These are phyloP conservation scores for Alcedo atthis DNA, from an alignment of 2,797 vertebrate species.

Conservation along the genomic window DNA sequence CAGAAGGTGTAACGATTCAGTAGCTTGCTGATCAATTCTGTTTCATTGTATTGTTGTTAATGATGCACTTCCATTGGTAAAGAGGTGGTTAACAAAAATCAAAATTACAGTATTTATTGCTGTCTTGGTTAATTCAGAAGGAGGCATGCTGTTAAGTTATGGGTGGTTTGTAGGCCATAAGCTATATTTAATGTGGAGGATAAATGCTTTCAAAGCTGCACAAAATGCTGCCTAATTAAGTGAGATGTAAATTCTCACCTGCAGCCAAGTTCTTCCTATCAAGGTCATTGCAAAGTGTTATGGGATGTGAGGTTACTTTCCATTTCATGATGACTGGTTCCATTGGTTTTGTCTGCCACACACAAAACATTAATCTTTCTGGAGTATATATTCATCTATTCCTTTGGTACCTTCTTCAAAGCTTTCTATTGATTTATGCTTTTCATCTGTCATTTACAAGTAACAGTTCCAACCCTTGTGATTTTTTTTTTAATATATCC, in stretches of 20 bases:
- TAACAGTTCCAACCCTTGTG: conserved; percentile 20
- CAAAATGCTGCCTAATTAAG: not conserved
- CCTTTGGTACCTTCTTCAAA: conserved; percentile 49
- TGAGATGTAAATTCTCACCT: not conserved
- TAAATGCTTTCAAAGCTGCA: not conserved
- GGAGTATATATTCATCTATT: conserved; percentile 43
- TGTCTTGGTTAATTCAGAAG: not conserved
- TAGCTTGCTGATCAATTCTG: not conserved
- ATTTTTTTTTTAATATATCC: conserved; percentile 20
- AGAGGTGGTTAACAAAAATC: not conserved
- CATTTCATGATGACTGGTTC: not conserved
- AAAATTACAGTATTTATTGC: not conserved
- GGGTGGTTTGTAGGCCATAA: not conserved
- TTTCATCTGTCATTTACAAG: conserved; percentile 53
- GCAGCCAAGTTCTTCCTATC: not conserved
- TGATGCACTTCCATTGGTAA: not conserved
- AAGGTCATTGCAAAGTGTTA: conserved; percentile 20
- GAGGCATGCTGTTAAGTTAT: not conserved
- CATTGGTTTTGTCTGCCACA: conserved; percentile 3
- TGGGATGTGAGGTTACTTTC: not conserved
- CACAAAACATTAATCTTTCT: conserved; percentile 43
- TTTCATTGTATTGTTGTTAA: rapidly evolving
- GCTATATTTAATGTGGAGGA: not conserved
- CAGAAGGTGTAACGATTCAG: not conserved
- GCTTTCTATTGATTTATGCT: conserved; percentile 61